These are phyloP conservation scores for Ceratina japonica DNA, from an alignment of 1,140 invertebrate genomes.

Conservation along the genomic window DNA sequence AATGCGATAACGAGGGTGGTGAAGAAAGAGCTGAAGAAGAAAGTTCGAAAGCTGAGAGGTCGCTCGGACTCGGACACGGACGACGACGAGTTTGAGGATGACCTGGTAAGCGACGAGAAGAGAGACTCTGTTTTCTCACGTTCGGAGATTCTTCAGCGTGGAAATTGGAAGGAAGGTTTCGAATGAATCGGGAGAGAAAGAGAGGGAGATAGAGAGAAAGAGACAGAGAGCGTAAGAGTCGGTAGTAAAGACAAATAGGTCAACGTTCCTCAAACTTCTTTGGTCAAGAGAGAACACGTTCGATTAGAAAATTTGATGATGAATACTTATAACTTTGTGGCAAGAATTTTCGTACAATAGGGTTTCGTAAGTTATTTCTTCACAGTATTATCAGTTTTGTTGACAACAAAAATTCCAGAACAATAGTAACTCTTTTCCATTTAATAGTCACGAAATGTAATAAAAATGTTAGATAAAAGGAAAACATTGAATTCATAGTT, in stretches of 20 bases:
- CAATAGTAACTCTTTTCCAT: too few species aligned
- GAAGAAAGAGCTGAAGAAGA: slow-evolving; percentile 78
- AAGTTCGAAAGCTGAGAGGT: slow-evolving; percentile 78
- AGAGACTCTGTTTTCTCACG: slow-evolving; percentile 10
- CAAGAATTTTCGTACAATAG: too few species aligned
- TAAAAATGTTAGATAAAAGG: too few species aligned
- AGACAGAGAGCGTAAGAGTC: background rate
- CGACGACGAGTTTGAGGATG: slow-evolving; percentile 74
- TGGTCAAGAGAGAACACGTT: background rate
- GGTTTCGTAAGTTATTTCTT: background rate
- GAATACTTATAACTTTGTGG: background rate
- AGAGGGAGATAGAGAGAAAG: background rate
- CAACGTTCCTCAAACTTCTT: background rate
- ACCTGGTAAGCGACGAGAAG: slow-evolving; percentile 73
- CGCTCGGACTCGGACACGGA: slow-evolving; percentile 75
- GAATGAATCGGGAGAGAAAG: background rate
- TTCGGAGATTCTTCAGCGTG: slow-evolving; percentile 6
- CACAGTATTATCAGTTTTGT: too few species aligned
- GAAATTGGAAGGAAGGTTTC: slow-evolving; percentile 15
- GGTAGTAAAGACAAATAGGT: slow-evolving; percentile 13
- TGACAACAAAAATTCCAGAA: too few species aligned
- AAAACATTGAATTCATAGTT: too few species aligned
- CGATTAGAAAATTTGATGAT: background rate
- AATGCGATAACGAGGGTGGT: slow-evolving; percentile 76
- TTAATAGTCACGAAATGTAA: too few species aligned